Evolutionary conservation across 2,797 vertebrate species (phyloP).

Genomic region (Pseudocheirus occidentalis): DNA sequence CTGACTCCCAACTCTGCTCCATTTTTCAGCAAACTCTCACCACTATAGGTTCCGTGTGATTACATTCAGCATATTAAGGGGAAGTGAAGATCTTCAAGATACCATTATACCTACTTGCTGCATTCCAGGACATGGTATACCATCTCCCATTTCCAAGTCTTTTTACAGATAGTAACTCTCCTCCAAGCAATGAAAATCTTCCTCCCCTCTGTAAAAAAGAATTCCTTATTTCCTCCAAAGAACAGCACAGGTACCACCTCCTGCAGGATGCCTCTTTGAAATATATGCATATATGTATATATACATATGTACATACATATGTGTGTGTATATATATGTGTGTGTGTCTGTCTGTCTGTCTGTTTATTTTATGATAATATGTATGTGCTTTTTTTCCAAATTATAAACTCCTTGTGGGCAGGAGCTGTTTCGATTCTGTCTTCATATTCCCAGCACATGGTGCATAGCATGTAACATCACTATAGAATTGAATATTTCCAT

Average conservation of each 20-base stretch:
- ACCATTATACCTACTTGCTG: neutral
- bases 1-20: too few relatives aligned
- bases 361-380: neutral
- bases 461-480: too few relatives aligned
- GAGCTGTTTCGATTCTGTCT: neutral
- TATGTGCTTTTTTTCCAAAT: neutral
- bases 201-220: neutral
- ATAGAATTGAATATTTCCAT: neutral
- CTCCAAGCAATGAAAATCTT: neutral
- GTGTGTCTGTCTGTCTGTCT: too few relatives aligned
- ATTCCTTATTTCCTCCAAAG: neutral
- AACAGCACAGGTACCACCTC: neutral
- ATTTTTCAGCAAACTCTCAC: too few relatives aligned
- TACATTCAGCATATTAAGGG: too few relatives aligned
- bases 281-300: neutral
- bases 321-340: too few relatives aligned
- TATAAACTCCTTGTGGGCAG: neutral
- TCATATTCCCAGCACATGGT: too few relatives aligned
- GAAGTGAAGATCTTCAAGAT: too few relatives aligned
- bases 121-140: neutral
- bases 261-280: neutral
- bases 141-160: neutral
- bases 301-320: too few relatives aligned
- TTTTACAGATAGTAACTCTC: fast-evolving
- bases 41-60: too few relatives aligned